Base-by-base conservation (phyloP, 2,113 vertebrate species). In the Podilymbus podiceps region DNA sequence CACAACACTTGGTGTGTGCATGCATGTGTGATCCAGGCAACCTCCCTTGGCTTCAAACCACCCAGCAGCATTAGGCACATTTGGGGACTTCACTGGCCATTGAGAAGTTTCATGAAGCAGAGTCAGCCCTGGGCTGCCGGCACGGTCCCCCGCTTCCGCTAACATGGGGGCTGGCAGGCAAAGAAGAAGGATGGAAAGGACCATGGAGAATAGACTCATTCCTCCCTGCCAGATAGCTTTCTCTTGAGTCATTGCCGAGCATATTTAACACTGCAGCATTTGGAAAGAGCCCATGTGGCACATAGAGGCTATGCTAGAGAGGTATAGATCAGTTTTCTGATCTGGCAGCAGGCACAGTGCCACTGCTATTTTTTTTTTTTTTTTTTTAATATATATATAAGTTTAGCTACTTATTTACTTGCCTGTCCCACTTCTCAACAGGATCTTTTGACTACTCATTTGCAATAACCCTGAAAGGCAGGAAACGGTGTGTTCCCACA, bases 21-120 rank as follows among this genome's bases (percentile, higher is more conserved):
- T 1, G 1, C 0, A 0, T 28, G 50, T 58, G 59, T n/a, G 35
- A 75, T 28, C 52, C 77, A 75, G 56, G 46, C 0, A 3, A 88
- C 42, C 50, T 76, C 49, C 17, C 19, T 73, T 73, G 3, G 1
- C 66, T 82, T 63, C 71, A 63, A 35, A 77, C 20, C 50, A 47
- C 20, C 76, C 56, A 63, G 44, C 30, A 88, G 58, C 30, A 63
- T 50, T 58, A 72, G 73, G n/a, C 38, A 66, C 13, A 42, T 58
- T 9, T 72, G 8, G 18, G 12, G 8, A 7, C 33, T 79, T 38
- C 30, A 63, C 15, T 12, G 58, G 31, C n/a, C 21, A 1, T 25
- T 27, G 49, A 31, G 24, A 66, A 69, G 20, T 64, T 79, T 82
- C 28, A n/a, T 18, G 74, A 87, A 79, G 74, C 22, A 44, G 40